phyloP scores from a whole-genome alignment of 2,888 invertebrate species.

The Diaphora mendica region DNA sequence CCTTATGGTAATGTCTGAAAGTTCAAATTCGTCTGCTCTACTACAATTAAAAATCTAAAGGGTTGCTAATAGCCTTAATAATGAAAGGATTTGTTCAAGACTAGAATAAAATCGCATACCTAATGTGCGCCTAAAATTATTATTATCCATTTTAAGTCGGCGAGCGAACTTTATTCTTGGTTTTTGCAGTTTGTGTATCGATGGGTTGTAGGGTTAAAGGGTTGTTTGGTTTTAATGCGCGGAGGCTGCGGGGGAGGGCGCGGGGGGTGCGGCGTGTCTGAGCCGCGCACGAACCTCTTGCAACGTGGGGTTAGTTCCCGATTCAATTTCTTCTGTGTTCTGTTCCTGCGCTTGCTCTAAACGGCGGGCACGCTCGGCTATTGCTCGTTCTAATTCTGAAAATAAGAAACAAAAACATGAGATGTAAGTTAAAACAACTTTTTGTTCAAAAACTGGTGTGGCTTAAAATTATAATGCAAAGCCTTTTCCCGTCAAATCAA shows the following conservation, averaged over 20 bases:
- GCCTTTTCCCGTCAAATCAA: too few relatives aligned
- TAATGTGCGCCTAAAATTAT: slow-evolving; percentile 15
- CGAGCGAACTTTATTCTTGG: slow-evolving; percentile 6
- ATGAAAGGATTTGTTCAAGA: neutral
- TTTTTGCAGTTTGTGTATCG: neutral
- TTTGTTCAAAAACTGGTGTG: neutral
- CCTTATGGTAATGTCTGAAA: neutral
- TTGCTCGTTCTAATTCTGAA: slow-evolving; percentile 87
- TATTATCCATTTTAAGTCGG: neutral
- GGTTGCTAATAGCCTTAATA: neutral
- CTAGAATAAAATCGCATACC: slow-evolving; percentile 9
- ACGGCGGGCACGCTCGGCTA: slow-evolving; percentile 87
- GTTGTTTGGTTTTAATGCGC: slow-evolving; percentile 64
- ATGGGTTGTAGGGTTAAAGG: slow-evolving; percentile 14
- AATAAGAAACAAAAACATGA: slow-evolving; percentile 32
- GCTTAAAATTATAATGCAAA: neutral
- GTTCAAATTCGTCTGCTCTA: neutral
- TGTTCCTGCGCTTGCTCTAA: slow-evolving; percentile 79
- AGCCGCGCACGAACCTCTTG: slow-evolving; percentile 79
- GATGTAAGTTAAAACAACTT: neutral
- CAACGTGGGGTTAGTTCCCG: slow-evolving; percentile 78
- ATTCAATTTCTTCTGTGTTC: slow-evolving; percentile 63
- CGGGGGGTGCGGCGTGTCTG: slow-evolving; percentile 74
- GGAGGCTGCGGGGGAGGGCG: slow-evolving; percentile 71
- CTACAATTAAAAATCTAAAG: neutral